These are phyloP conservation scores for Patella vulgata DNA, from an alignment of 1,140 invertebrate genomes.

Conservation along the genomic window DNA sequence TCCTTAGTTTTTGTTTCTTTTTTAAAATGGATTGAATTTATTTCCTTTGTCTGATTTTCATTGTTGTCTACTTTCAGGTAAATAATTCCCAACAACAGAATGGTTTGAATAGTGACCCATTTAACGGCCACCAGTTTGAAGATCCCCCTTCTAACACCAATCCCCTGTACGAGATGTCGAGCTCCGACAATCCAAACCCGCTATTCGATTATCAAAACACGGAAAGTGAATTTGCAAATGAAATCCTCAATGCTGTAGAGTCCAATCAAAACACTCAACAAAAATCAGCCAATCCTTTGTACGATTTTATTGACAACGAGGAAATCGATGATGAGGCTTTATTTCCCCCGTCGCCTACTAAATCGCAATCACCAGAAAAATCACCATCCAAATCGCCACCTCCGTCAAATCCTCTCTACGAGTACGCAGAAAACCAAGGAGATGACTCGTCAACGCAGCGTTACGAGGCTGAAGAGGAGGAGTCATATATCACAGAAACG, in stretches of 20 bases:
- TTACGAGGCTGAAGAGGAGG: conserved; percentile 24
- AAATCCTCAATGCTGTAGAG: no score
- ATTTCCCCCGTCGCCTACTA: conserved; percentile 5
- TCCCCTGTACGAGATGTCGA: conserved; percentile 28
- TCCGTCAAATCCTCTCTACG: conserved; percentile 19
- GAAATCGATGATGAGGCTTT: conserved; percentile 1
- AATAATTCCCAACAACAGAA: no score
- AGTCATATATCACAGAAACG: conserved; percentile 19
- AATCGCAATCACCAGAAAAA: not conserved
- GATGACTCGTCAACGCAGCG: conserved; percentile 2
- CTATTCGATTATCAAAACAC: conserved; percentile 34
- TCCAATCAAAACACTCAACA: conserved; percentile 18
- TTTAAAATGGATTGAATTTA: no score
- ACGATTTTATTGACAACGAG: conserved; percentile 17
- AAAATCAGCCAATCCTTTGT: conserved; percentile 35
- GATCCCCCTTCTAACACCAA: conserved; percentile 6
- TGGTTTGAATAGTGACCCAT: no score
- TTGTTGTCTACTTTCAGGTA: no score
- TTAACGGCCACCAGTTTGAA: no score
- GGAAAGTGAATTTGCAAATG: not conserved
- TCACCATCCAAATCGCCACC: not conserved
- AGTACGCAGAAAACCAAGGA: no score
- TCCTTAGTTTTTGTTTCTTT: no score
- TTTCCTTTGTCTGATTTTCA: no score
- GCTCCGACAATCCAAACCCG: conserved; percentile 23